Evolutionary conservation across 2,797 vertebrate genomes (phyloP).

Genomic region (Platalea minor): DNA sequence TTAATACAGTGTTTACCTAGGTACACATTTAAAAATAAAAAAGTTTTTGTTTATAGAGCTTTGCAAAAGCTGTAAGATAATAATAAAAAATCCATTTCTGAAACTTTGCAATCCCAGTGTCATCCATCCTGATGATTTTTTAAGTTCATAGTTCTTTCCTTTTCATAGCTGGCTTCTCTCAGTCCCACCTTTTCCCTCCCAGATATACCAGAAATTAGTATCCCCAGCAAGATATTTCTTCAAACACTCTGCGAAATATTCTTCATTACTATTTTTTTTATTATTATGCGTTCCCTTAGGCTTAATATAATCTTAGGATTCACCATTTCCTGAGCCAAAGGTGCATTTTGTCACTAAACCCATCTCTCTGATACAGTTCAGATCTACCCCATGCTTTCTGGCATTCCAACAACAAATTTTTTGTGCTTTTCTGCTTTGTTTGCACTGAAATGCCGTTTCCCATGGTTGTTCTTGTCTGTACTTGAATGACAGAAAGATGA

Average conservation of each 20-base stretch:
- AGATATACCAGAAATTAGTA: background rate
- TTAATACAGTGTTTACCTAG: background rate
- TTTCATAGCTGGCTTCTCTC: background rate
- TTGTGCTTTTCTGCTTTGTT: background rate
- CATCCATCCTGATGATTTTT: background rate
- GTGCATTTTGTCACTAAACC: conserved; percentile 23
- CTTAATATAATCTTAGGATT: background rate
- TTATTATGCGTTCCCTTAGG: background rate
- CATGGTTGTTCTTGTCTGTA: background rate
- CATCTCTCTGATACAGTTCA: background rate
- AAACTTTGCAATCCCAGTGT: background rate
- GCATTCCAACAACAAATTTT: background rate
- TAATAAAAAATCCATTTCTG: background rate
- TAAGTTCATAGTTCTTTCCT: background rate
- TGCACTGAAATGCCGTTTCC: conserved; percentile 23
- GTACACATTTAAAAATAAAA: background rate
- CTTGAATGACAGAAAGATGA: background rate
- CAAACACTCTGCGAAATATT: background rate
- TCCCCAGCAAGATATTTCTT: background rate
- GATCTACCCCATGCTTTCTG: background rate
- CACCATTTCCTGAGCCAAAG: background rate
- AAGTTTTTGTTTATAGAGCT: background rate
- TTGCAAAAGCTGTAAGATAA: background rate
- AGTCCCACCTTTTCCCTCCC: background rate
- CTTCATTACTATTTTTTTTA: background rate